Evolutionary conservation across 2,113 vertebrate species (phyloP).

Genomic region (Anarrhichthys ocellatus): DNA sequence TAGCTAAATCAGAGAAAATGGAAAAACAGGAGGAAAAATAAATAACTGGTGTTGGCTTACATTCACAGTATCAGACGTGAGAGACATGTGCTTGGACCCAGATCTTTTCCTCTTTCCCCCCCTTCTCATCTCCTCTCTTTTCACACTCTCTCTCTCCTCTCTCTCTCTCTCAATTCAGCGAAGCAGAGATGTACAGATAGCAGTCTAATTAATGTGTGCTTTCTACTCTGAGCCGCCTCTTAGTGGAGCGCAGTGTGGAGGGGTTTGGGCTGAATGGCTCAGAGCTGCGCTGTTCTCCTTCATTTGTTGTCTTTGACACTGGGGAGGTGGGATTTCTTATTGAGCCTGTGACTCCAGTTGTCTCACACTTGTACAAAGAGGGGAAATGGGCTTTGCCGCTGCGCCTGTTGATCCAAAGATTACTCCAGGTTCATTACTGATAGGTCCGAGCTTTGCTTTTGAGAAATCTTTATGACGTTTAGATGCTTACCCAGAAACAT

Average conservation of each 20-base stretch:
- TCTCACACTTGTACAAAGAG: constrained; percentile 18
- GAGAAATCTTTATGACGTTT: constrained; percentile 21
- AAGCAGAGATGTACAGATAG: constrained; percentile 62
- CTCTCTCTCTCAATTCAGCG: constrained; percentile 27
- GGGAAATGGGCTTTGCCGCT: constrained; percentile 22
- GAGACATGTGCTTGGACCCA: neutral
- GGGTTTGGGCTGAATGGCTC: constrained; percentile 53
- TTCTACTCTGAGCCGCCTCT: constrained; percentile 56
- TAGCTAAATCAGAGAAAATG: neutral
- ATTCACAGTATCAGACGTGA: neutral
- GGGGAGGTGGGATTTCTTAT: constrained; percentile 58
- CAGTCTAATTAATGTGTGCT: constrained; percentile 67
- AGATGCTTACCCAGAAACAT: neutral
- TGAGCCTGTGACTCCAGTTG: constrained; percentile 35
- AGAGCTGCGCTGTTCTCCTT: constrained; percentile 49
- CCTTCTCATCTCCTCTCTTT: constrained; percentile 2
- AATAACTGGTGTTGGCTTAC: constrained; percentile 2
- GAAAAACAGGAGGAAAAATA: neutral
- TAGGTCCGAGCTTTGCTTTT: neutral
- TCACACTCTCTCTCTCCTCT: neutral
- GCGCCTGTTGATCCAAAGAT: constrained; percentile 47
- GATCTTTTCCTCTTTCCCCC: constrained; percentile 5
- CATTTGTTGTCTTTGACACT: constrained; percentile 60
- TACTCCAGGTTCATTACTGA: constrained; percentile 39
- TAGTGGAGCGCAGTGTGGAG: constrained; percentile 30